phyloP scores from a whole-genome alignment of 1,140 invertebrate genomes.

The Drosophila bocki region DNA sequence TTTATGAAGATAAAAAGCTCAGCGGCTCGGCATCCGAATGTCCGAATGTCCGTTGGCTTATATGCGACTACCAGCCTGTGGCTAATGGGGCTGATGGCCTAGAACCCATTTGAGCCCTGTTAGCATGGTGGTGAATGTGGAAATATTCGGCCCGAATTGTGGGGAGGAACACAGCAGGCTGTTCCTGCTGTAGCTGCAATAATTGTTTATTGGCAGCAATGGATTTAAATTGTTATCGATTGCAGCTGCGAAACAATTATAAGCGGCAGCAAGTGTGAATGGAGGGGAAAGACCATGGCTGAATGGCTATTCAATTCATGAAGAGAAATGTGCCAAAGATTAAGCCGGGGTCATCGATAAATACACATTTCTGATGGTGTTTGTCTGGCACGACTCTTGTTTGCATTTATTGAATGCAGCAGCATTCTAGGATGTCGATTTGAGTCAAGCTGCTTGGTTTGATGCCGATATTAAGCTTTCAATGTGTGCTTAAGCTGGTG shows the following conservation, averaged over 20 bases:
- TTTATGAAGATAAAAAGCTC: conserved; percentile 83
- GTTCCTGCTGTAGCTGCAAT: conserved; percentile 65
- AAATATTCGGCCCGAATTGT: conserved; percentile 11
- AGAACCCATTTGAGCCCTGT: conserved; percentile 48
- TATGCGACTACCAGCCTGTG: conserved; percentile 47
- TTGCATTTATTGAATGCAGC: conserved; percentile 21
- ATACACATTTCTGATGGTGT: conserved; percentile 27
- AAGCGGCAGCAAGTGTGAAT: conserved; percentile 21
- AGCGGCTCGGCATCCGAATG: conserved; percentile 48
- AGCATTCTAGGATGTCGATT: not conserved
- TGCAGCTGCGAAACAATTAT: conserved; percentile 72
- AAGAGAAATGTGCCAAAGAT: conserved; percentile 16
- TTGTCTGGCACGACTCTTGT: conserved; percentile 2
- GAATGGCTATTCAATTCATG: conserved; percentile 10
- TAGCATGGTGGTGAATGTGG: not conserved
- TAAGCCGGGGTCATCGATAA: conserved; percentile 10
- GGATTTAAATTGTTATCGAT: conserved; percentile 80
- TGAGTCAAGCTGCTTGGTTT: not conserved
- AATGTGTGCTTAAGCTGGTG: not conserved
- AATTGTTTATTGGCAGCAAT: conserved; percentile 80
- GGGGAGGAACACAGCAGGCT: not conserved
- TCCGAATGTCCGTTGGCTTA: conserved; percentile 41
- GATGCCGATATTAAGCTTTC: not conserved
- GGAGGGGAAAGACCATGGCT: not conserved
- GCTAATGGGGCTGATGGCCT: conserved; percentile 68